These are phyloP conservation scores for Dallia pectoralis DNA, from an alignment of 2,797 vertebrate genomes.

Conservation along the genomic window DNA sequence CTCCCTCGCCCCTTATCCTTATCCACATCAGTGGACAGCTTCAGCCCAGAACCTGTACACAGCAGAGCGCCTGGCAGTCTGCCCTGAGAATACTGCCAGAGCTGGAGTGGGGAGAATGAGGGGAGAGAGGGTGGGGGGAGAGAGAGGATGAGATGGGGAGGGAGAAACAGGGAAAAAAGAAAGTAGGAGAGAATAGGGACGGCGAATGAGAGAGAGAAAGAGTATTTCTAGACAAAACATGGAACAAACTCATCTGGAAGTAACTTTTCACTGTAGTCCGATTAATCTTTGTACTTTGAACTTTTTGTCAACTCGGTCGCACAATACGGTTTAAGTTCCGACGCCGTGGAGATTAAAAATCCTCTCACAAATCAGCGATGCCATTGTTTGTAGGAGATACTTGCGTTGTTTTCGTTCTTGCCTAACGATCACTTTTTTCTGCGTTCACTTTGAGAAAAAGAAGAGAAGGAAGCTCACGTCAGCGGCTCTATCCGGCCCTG, in stretches of 20 bases:
- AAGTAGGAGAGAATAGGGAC: conserved; percentile 43
- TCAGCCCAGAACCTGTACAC: conserved; percentile 58
- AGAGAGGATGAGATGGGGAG: conserved; percentile 42
- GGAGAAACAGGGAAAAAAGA: conserved; percentile 32
- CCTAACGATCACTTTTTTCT: conserved; percentile 43
- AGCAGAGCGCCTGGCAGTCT: conserved; percentile 62
- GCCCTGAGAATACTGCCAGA: conserved; percentile 66
- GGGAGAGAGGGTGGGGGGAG: conserved; percentile 16
- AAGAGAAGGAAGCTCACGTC: conserved; percentile 22
- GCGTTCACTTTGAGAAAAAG: conserved; percentile 40
- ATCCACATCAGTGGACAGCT: conserved; percentile 69
- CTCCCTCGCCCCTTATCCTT: conserved; percentile 41
- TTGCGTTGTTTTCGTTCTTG: conserved; percentile 48
- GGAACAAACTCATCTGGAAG: conserved; percentile 52
- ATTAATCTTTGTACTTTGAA: conserved; percentile 34
- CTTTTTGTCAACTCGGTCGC: conserved; percentile 6
- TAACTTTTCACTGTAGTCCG: conserved; percentile 49
- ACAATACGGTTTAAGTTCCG: conserved; percentile 12
- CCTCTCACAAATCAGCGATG: conserved; percentile 14
- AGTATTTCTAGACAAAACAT: conserved; percentile 59
- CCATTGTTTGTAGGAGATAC: conserved; percentile 22
- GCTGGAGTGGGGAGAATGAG: conserved; percentile 46
- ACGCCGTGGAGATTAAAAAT: conserved; percentile 27
- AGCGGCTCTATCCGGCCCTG: conserved; percentile 12
- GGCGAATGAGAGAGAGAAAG: conserved; percentile 17